Percentiles rank a stretch among this genome's conserved stretches.
These are phyloP conservation scores for Melierax canorus DNA, from an alignment of 2,113 vertebrate species.

Conservation along the genomic window DNA sequence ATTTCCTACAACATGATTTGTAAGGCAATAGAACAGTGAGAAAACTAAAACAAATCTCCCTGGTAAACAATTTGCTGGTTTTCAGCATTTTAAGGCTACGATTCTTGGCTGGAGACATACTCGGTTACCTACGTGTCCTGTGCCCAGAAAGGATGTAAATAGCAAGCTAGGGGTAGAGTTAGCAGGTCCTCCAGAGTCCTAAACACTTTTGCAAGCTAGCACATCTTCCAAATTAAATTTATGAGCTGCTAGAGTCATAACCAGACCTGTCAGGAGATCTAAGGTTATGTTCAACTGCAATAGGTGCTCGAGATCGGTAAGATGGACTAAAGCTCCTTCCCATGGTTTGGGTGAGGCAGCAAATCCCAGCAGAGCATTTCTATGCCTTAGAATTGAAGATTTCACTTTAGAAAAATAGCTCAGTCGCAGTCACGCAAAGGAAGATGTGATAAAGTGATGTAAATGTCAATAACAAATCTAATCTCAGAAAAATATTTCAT, in stretches of 20 bases:
- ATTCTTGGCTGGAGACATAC: neutral
- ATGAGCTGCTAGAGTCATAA: neutral
- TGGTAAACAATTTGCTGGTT: neutral
- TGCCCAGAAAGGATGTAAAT: neutral
- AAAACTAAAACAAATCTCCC: neutral
- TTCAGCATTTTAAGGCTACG: neutral
- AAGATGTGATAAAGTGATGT: neutral
- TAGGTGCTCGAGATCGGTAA: neutral
- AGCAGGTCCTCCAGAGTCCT: neutral
- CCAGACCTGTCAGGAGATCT: neutral
- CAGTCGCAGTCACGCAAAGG: neutral
- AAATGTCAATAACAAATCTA: neutral
- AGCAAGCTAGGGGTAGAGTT: neutral
- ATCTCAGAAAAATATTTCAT: neutral
- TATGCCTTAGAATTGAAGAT: neutral
- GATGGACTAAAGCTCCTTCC: neutral
- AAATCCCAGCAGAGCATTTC: neutral
- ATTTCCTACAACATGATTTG: neutral
- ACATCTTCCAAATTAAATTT: neutral
- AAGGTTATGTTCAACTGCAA: neutral
- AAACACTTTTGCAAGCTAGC: neutral
- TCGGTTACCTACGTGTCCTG: neutral
- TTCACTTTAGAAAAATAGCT: neutral
- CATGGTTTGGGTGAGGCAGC: neutral
- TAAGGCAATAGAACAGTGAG: neutral